Evolutionary conservation across 2,113 vertebrate species (phyloP).

Genomic region (Grallaria varia): DNA sequence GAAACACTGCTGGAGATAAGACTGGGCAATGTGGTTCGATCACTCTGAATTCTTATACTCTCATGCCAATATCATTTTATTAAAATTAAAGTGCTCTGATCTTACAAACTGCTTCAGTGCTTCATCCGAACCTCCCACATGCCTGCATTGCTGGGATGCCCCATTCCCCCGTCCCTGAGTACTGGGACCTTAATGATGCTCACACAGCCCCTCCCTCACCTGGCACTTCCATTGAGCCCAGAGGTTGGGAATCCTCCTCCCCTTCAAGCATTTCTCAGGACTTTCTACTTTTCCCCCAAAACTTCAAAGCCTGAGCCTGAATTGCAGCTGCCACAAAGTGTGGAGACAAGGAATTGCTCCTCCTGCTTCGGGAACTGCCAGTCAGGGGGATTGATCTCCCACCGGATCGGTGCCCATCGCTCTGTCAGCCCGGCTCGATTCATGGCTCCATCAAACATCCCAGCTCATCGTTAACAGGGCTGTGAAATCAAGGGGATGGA

Average conservation of each 20-base stretch:
- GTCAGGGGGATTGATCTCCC: neutral
- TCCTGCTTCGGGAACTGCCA: neutral
- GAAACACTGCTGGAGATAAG: neutral
- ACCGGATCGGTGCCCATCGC: neutral
- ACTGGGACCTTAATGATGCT: neutral
- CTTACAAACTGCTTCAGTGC: neutral
- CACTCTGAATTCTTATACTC: neutral
- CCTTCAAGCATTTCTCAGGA: neutral
- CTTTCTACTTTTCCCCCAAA: neutral
- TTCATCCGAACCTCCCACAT: neutral
- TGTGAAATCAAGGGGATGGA: neutral
- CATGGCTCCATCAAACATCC: conserved; percentile 4
- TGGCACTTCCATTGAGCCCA: neutral
- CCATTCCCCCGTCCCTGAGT: neutral
- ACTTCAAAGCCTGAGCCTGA: neutral
- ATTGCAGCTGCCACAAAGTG: neutral
- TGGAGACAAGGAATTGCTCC: neutral
- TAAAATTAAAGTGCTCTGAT: neutral
- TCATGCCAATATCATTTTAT: neutral
- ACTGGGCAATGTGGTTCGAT: neutral
- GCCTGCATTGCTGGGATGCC: neutral
- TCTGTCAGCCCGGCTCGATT: neutral
- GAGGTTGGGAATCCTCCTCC: neutral
- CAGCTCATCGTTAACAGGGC: neutral
- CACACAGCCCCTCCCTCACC: neutral